Evolutionary conservation across 2,113 vertebrate genomes (phyloP).

Genomic region (Hemiscyllium ocellatum): DNA sequence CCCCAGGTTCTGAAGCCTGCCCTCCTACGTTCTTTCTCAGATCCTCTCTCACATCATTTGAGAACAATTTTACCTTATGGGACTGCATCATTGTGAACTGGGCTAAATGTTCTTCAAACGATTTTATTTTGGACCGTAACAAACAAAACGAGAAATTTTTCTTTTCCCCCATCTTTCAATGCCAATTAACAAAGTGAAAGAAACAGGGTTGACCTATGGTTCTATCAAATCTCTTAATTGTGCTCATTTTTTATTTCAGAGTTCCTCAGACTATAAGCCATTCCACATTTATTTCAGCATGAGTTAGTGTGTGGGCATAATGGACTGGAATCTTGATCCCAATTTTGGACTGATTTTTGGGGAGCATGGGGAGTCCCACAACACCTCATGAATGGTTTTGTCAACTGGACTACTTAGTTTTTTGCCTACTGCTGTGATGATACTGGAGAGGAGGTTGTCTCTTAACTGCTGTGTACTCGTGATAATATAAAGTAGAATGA

Average conservation of each 20-base stretch:
- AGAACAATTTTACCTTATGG: background rate
- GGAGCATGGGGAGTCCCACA: too few relatives aligned
- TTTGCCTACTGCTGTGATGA: background rate
- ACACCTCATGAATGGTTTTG: background rate
- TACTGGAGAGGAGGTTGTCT: background rate
- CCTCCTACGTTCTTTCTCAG: background rate
- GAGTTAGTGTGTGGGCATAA: background rate
- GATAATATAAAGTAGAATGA: background rate
- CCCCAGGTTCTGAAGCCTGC: background rate
- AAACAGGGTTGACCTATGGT: background rate
- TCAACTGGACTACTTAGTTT: background rate
- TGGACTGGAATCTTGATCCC: background rate
- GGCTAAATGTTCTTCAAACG: background rate
- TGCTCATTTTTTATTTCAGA: background rate
- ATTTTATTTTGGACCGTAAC: background rate
- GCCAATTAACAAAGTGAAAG: background rate
- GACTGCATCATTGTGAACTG: background rate
- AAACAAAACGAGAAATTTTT: background rate
- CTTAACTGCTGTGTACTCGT: background rate
- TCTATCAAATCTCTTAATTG: background rate
- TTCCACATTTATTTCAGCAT: background rate
- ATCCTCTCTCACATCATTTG: background rate
- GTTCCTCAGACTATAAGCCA: background rate
- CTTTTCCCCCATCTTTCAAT: background rate
- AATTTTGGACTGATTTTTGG: background rate